These are phyloP conservation scores for Deladenus siricidicola DNA, from an alignment of 2,888 invertebrate species.

Conservation along the genomic window DNA sequence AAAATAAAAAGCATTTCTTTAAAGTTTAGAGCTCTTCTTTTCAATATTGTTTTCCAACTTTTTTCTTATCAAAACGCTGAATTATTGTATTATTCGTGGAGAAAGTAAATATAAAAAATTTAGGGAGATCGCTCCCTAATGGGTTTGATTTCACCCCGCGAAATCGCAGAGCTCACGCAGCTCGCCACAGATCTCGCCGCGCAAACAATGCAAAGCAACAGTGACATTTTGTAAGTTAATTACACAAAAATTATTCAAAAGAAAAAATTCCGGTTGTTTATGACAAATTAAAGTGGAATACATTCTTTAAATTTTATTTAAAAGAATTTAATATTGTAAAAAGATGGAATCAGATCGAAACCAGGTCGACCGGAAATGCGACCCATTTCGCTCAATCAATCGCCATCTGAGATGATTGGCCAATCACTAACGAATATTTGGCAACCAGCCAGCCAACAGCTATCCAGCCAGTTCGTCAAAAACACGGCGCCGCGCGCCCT, in stretches of 20 bases:
- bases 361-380: slow-evolving; percentile 30
- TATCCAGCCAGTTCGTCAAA: slow-evolving; percentile 9
- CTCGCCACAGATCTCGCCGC: slow-evolving; percentile 35
- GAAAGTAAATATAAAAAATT: too few relatives aligned
- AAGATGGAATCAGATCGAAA: slow-evolving; percentile 22
- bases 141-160: slow-evolving; percentile 25
- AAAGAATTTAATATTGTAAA: not conserved
- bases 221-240: too few relatives aligned
- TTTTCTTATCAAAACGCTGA: too few relatives aligned
- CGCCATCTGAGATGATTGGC: slow-evolving; percentile 35
- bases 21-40: too few relatives aligned
- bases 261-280: too few relatives aligned
- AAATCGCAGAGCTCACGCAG: slow-evolving; percentile 35
- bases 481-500: not conserved
- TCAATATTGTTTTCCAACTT: too few relatives aligned
- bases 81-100: too few relatives aligned
- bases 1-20: too few relatives aligned
- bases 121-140: slow-evolving; percentile 4
- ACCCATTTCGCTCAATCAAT: slow-evolving; percentile 18
- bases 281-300: not conserved
- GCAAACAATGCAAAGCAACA: slow-evolving; percentile 33
- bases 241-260: too few relatives aligned
- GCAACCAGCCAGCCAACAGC: slow-evolving; percentile 25
- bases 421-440: slow-evolving; percentile 36
- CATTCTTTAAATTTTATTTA: not conserved